Evolutionary conservation across 2,888 invertebrate species (phyloP), one percentile per base, ranked within the genome.

Genomic region (Lordiphosa andalusiaca): DNA sequence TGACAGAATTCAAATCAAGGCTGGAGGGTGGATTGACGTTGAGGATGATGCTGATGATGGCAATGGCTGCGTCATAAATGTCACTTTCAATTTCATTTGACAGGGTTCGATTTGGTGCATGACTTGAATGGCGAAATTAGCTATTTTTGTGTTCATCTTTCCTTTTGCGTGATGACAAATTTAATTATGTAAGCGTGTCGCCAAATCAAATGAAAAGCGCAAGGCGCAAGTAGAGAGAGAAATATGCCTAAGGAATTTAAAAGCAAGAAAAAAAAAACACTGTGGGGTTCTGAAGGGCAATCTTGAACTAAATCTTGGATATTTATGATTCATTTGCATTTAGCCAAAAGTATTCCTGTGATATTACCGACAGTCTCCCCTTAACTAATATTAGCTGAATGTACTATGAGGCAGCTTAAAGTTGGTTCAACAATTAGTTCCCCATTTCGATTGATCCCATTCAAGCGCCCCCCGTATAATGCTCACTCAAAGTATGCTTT

Each of bases 1-100:
- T 78, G 77, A 78, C 77, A 82, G 77, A 82, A 82, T 82, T 82
- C 75, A 82, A 78, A 82, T 78, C 82, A 78, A 65, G 74, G 71
- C 70, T 65, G 49, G 33, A 50, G 50, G 52, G 40, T 47, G 40
- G 49, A 38, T 9, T 40, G 62, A 62, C 54, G 60, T 47, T 41
- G 44, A 44, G 53, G 52, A 53, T 35, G 47, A 53, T 48, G 42
- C 39, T 33, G 38, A 36, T 25, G 49, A 54, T 40, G 36, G 23
- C 23, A 51, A 39, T 73, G 70, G 73, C 77, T 70, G 41, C 62
- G 53, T 73, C 76, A 77, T 82, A 78, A 77, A 77, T 82, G 77
- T 77, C 77, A 82, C 62, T 71, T 77, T 78, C 71, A 74, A 66
- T 63, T 63, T 73, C 73, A 62, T 59, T 78, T 68, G 75, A 73